Percentiles rank a stretch among this genome's conserved stretches.
Conservation (phyloP, 2,797 vertebrate genomes). For the Cacajao melanocephalus region DNA sequence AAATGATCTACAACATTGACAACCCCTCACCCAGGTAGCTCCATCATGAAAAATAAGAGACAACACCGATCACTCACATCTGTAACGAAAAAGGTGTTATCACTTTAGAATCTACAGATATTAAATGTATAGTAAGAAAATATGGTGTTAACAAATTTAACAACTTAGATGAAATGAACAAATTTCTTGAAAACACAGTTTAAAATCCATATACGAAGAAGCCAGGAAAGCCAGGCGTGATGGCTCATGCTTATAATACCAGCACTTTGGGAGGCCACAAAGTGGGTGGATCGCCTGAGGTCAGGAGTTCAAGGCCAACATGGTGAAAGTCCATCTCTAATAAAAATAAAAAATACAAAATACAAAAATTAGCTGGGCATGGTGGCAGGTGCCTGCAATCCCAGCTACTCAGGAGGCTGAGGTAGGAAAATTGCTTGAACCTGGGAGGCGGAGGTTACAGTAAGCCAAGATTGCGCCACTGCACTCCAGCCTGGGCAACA, state of each 20-base stretch:
- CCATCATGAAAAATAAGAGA: not conserved
- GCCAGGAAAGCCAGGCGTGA: not conserved
- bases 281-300: not conserved
- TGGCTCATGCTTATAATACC: not conserved
- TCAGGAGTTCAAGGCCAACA: not conserved
- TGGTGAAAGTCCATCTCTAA: not conserved
- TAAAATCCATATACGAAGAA: not conserved
- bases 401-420: not conserved
- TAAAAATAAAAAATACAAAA: not conserved
- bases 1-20: slow-evolving; percentile 20
- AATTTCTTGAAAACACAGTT: slow-evolving; percentile 38
- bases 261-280: not conserved
- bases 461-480: not conserved
- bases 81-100: not conserved
- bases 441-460: not conserved
- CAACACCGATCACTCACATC: not conserved
- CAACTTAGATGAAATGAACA: slow-evolving; percentile 4
- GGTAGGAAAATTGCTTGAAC: not conserved
- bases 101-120: not conserved
- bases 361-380: not conserved
- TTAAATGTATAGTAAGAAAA: slow-evolving; percentile 16
- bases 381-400: not conserved
- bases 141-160: not conserved
- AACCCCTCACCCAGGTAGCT: not conserved
- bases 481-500: not conserved